Base-by-base conservation (phyloP, 2,113 vertebrate species). In the Atherinomorus stipes region DNA sequence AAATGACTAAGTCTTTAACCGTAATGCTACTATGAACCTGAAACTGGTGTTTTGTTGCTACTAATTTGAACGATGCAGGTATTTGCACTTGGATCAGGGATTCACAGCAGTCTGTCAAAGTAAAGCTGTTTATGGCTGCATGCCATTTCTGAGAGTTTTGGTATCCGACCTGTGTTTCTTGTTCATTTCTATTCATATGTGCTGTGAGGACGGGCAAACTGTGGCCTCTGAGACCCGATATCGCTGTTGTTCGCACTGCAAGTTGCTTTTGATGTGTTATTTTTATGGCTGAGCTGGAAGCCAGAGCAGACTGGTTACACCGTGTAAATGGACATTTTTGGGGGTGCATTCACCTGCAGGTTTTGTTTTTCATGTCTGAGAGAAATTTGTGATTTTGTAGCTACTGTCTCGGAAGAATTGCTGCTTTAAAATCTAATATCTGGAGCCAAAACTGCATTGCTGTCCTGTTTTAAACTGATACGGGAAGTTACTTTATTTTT, bases 311-410 rank as follows among this genome's bases (percentile, higher is more conserved):
- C 38, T 51, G 49, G 38, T 42, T 25, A 31, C 51, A 25, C 45
- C 40, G 49, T 11, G 6, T 58, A 34, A 53, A 65, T 11, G 40
- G 18, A 11, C 50, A 21, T 44, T 42, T 22, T 37, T n/a, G n/a
- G n/a, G n/a, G n/a, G 25, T 18, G 6, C 22, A 34, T 61, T 26
- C 79, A 71, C 37, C 68, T 63, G 62, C 31, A 10, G 53, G 40
- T 62, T 76, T 23, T 50, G 44, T 74, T 53, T 63, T 34, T 62
- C n/a, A n/a, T n/a, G n/a, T n/a, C n/a, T n/a, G n/a, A n/a, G n/a
- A n/a, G n/a, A n/a, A n/a, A n/a, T n/a, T n/a, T n/a, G 63, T 40
- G 63, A 16, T 23, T 65, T 65, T 40, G 37, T 5, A 52, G 31
- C 49, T n/a, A 19, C 44, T 64, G 45, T 45, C 22, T 50, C n/a